Conservation (phyloP, 1,140 invertebrate genomes). For the Cyrtorhinus lividipennis region DNA sequence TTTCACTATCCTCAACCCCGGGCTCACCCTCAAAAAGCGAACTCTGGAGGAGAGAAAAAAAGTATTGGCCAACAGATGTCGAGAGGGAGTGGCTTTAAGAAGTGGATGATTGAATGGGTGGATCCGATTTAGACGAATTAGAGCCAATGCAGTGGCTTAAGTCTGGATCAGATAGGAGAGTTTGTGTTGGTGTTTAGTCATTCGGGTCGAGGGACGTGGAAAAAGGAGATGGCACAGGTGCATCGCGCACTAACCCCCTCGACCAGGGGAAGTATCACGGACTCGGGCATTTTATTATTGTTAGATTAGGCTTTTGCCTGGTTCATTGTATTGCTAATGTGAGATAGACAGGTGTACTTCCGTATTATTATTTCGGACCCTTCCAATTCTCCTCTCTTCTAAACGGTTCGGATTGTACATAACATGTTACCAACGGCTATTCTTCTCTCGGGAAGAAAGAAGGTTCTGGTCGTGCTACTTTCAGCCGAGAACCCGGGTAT, state of each 20-base stretch:
- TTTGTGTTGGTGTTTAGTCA: neutral
- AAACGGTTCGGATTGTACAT: neutral
- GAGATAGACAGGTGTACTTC: neutral
- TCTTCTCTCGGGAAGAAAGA: neutral
- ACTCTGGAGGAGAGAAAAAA: too few relatives aligned
- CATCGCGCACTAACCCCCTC: neutral
- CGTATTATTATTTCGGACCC: neutral
- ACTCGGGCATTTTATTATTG: neutral
- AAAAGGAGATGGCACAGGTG: neutral
- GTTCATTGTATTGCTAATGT: neutral
- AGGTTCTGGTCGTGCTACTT: too few relatives aligned
- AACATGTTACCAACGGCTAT: constrained; percentile 4
- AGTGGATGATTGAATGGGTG: neutral
- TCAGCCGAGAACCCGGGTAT: too few relatives aligned
- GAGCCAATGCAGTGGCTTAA: neutral
- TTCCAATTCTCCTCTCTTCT: too few relatives aligned
- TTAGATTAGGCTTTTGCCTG: neutral
- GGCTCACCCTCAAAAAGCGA: neutral
- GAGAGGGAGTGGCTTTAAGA: neutral
- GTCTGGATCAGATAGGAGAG: neutral
- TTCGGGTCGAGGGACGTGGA: neutral
- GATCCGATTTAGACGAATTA: neutral
- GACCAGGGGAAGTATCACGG: neutral
- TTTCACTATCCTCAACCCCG: neutral
- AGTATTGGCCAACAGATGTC: neutral